Percentiles rank a stretch among this genome's conserved stretches.
Conservation (phyloP, 2,888 invertebrate species). For the Ganaspis brasiliensis region DNA sequence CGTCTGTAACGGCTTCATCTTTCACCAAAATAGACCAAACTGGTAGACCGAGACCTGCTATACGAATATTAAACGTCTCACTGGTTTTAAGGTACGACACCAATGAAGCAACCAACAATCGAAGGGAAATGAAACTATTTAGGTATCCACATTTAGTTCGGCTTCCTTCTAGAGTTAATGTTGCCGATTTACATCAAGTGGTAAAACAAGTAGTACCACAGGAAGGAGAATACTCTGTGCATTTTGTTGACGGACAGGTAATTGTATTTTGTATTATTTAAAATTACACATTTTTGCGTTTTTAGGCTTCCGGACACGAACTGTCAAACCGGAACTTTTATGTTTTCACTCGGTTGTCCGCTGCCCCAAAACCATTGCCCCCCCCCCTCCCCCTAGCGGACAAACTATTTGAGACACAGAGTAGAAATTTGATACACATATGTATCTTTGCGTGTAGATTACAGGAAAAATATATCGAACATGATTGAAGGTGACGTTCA, state of each 20-base stretch:
- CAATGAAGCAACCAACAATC: slow-evolving; percentile 81
- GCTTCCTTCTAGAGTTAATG: slow-evolving; percentile 82
- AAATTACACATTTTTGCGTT: slow-evolving; percentile 41
- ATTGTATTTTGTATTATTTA: slow-evolving; percentile 49
- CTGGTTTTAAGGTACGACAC: slow-evolving; percentile 82
- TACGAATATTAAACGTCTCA: slow-evolving; percentile 82
- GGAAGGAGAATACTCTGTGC: slow-evolving; percentile 80
- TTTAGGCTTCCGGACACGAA: too few relatives aligned
- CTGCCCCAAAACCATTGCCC: too few relatives aligned
- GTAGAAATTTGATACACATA: too few relatives aligned
- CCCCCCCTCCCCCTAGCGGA: too few relatives aligned
- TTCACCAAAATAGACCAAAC: slow-evolving; percentile 77
- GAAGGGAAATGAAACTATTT: slow-evolving; percentile 80
- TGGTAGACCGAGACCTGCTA: slow-evolving; percentile 73
- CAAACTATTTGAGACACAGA: too few relatives aligned
- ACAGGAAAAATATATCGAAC: too few relatives aligned
- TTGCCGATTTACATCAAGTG: slow-evolving; percentile 81
- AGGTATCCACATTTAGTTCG: slow-evolving; percentile 83
- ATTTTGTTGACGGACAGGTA: slow-evolving; percentile 84
- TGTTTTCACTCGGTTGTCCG: too few relatives aligned
- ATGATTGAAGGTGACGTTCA: too few relatives aligned
- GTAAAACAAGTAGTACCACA: slow-evolving; percentile 81
- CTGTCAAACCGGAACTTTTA: slow-evolving; percentile 39
- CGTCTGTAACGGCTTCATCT: slow-evolving; percentile 70
- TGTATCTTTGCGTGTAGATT: too few relatives aligned